phyloP scores from a whole-genome alignment of 2,113 vertebrate species.

The Boleophthalmus pectinirostris region DNA sequence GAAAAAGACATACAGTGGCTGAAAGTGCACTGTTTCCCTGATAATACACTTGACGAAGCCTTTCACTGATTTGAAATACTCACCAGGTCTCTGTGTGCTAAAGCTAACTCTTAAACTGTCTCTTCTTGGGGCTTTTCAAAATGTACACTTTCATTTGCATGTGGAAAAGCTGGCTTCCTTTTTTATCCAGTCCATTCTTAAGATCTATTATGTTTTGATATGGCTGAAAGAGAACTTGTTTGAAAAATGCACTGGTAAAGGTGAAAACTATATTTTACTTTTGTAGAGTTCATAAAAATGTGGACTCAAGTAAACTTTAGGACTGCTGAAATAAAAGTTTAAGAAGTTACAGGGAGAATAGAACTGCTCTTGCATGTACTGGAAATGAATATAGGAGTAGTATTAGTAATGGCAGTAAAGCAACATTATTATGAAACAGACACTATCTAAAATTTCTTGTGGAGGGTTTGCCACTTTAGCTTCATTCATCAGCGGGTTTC shows the following conservation, averaged over 20 bases:
- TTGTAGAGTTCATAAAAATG: neutral
- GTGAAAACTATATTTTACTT: neutral
- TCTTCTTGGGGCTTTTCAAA: conserved; percentile 35
- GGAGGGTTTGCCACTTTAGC: too few species aligned
- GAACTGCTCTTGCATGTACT: too few species aligned
- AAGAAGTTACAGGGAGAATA: too few species aligned
- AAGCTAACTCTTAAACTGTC: conserved; percentile 33
- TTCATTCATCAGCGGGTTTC: too few species aligned
- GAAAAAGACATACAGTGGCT: conserved; percentile 8
- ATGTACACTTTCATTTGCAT: conserved; percentile 58
- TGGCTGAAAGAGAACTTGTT: neutral
- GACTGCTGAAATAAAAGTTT: neutral
- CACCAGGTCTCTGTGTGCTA: neutral
- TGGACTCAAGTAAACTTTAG: neutral
- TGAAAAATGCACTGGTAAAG: neutral
- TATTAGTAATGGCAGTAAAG: too few species aligned
- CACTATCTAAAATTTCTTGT: too few species aligned
- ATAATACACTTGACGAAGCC: neutral
- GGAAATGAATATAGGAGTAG: too few species aligned
- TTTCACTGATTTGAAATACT: conserved; percentile 1
- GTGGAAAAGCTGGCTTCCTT: conserved; percentile 53
- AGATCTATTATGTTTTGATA: conserved; percentile 42
- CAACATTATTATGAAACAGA: too few species aligned
- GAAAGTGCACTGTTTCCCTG: neutral
- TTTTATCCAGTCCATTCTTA: conserved; percentile 51